These are phyloP conservation scores for Cynocephalus volans DNA, from an alignment of 2,113 vertebrate genomes.

Conservation along the genomic window DNA sequence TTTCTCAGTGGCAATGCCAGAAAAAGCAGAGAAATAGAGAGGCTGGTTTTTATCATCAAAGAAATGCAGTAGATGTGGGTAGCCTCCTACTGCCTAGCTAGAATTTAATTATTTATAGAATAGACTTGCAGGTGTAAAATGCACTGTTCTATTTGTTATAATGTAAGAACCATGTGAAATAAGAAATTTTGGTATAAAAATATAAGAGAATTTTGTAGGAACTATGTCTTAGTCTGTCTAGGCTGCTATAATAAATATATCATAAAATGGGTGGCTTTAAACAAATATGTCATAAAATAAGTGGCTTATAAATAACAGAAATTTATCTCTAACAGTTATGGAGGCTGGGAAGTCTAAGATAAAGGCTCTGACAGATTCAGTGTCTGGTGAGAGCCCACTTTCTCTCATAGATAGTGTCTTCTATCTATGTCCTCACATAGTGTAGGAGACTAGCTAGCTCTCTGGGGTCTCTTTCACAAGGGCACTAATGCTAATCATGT, in stretches of 20 bases:
- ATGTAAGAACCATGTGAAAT: not conserved
- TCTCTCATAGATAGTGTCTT: not conserved
- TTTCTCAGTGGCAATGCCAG: constrained; percentile 45
- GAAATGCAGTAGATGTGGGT: constrained; percentile 2
- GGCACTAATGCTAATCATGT: not conserved
- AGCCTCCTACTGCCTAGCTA: not conserved
- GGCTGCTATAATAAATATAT: not conserved
- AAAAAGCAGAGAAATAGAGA: constrained; percentile 59
- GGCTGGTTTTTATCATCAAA: constrained; percentile 27
- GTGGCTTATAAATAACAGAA: not conserved
- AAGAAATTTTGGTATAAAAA: constrained; percentile 16
- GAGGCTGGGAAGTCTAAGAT: not conserved
- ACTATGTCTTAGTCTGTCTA: not conserved
- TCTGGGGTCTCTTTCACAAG: not conserved
- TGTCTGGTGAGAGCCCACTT: no score
- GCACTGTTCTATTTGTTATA: constrained; percentile 1
- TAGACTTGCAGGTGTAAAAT: constrained; percentile 46
- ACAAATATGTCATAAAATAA: not conserved
- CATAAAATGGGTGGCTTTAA: not conserved
- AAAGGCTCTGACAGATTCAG: not conserved
- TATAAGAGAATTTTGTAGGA: not conserved
- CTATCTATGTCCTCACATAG: not conserved
- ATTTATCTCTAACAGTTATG: not conserved
- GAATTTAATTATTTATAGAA: constrained; percentile 73
- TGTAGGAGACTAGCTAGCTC: not conserved